Conservation (phyloP, 2,797 vertebrate species). For the Poeciliopsis gracilis region DNA sequence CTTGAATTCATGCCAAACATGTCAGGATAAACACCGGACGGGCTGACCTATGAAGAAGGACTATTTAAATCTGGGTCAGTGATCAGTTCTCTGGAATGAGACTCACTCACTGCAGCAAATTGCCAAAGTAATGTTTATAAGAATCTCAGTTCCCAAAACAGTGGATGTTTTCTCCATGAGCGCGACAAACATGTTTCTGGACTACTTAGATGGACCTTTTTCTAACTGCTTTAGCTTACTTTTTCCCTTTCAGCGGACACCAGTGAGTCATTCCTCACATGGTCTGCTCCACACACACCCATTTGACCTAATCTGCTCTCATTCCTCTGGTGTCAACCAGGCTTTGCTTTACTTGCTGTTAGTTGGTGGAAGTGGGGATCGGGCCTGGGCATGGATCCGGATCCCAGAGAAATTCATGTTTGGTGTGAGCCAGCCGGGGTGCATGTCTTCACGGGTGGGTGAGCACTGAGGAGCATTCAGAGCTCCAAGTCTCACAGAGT, state of each 20-base stretch:
- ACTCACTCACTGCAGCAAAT: constrained; percentile 13
- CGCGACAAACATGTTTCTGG: constrained; percentile 6
- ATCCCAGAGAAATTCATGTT: constrained; percentile 70
- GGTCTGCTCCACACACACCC: constrained; percentile 12
- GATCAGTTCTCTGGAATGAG: constrained; percentile 27
- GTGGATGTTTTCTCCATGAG: constrained; percentile 26
- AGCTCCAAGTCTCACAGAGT: constrained; percentile 62
- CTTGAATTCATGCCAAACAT: constrained; percentile 45
- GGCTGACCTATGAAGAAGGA: constrained; percentile 43
- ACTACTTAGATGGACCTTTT: constrained; percentile 2
- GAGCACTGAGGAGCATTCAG: constrained; percentile 71
- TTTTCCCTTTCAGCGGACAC: constrained; percentile 12
- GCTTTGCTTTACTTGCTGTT: constrained; percentile 34
- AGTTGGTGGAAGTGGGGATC: constrained; percentile 41
- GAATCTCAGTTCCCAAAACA: constrained; percentile 12
- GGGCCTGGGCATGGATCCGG: constrained; percentile 24
- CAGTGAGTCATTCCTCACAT: constrained; percentile 20
- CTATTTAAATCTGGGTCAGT: constrained; percentile 58
- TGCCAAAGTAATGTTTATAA: constrained; percentile 26
- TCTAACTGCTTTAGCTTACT: constrained; percentile 16
- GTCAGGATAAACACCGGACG: constrained; percentile 36
- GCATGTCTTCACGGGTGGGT: constrained; percentile 73
- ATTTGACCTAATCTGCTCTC: constrained; percentile 15
- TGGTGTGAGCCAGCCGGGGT: constrained; percentile 57
- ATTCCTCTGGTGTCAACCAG: constrained; percentile 19